Conservation (phyloP, 2,797 vertebrate genomes). For the Liasis olivaceus region DNA sequence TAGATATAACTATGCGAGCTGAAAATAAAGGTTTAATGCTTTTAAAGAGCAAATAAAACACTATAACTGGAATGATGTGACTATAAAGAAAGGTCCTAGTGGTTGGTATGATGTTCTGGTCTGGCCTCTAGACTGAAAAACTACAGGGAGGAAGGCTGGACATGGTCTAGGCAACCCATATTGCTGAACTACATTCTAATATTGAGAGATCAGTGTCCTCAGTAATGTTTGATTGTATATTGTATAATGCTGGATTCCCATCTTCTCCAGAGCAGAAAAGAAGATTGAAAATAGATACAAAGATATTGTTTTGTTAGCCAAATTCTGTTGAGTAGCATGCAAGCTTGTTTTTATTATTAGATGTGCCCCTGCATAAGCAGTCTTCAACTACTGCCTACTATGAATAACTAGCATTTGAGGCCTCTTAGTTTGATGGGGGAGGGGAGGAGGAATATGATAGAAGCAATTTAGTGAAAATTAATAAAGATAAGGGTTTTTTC, state of each 20-base stretch:
- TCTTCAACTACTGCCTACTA: not conserved
- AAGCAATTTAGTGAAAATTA: too few relatives aligned
- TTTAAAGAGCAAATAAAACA: too few relatives aligned
- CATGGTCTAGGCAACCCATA: not conserved
- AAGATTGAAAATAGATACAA: not conserved
- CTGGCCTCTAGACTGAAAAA: not conserved
- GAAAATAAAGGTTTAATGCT: too few relatives aligned
- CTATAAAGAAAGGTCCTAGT: not conserved
- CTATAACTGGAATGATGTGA: too few relatives aligned
- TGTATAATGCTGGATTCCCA: not conserved
- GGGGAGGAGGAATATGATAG: too few relatives aligned
- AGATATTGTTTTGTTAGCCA: not conserved
- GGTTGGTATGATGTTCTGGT: not conserved
- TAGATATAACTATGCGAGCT: too few relatives aligned
- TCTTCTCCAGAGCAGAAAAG: not conserved
- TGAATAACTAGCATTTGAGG: not conserved
- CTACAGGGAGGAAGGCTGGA: not conserved
- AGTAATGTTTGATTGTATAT: not conserved
- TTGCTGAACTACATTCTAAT: not conserved
- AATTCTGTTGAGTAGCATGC: not conserved
- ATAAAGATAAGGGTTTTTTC: not conserved
- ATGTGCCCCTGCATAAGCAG: not conserved
- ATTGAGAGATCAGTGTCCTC: not conserved
- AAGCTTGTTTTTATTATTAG: not conserved
- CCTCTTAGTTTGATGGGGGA: not conserved